Conservation (phyloP, 2,888 invertebrate species). For the Eristalis arbustorum region DNA sequence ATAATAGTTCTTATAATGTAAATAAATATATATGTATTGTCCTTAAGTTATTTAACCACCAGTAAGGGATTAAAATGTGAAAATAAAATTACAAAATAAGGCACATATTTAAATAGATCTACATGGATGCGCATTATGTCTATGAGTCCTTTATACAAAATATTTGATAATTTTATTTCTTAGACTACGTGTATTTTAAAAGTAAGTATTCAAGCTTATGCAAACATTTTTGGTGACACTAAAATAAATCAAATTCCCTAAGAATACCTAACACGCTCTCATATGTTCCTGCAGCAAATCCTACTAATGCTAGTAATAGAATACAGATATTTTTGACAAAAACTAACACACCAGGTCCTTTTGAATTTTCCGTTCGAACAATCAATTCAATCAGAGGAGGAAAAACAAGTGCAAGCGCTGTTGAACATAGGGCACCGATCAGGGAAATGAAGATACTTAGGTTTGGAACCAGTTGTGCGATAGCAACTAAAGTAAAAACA, state of each 20-base stretch:
- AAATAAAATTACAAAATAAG: background rate
- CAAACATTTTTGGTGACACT: background rate
- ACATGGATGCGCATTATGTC: background rate
- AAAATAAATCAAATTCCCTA: conserved; percentile 57
- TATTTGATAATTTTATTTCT: background rate
- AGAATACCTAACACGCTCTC: conserved; percentile 85
- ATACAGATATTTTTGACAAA: conserved; percentile 84
- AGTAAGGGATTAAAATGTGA: background rate
- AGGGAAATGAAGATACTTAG: conserved; percentile 93
- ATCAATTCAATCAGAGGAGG: conserved; percentile 93
- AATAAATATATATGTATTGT: background rate
- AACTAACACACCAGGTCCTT: conserved; percentile 80
- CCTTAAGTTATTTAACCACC: background rate
- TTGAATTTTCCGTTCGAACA: conserved; percentile 83
- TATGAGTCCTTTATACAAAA: background rate
- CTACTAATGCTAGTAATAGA: conserved; percentile 85
- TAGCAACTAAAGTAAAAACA: conserved; percentile 83
- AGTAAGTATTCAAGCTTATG: background rate
- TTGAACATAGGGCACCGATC: conserved; percentile 94
- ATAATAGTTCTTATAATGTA: background rate
- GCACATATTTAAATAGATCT: background rate
- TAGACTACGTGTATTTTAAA: background rate
- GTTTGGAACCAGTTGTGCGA: conserved; percentile 93
- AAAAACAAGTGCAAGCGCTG: conserved; percentile 92
- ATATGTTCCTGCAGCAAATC: conserved; percentile 88